phyloP scores from a whole-genome alignment of 2,888 invertebrate species.

The Hemicrepidius hirtus region DNA sequence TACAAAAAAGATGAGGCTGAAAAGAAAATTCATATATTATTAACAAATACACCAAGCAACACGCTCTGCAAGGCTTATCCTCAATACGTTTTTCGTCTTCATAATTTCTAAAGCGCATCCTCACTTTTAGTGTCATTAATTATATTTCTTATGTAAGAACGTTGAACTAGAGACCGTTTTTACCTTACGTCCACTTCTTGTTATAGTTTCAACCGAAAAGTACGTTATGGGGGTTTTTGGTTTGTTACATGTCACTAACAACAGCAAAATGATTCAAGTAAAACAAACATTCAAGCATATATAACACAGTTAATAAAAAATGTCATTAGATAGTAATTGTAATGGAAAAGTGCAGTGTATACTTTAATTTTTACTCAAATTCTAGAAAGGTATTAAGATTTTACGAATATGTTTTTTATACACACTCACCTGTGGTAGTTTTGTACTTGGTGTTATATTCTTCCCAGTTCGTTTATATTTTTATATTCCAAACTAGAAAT shows the following conservation, averaged over 20 bases:
- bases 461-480: no score
- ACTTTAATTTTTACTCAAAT: no score
- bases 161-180: constrained; percentile 32
- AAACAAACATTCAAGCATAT: no score
- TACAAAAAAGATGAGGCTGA: constrained; percentile 9
- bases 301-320: no score
- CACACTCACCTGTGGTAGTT: no score
- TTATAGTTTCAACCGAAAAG: constrained; percentile 10
- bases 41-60: constrained; percentile 31
- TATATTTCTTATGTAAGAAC: constrained; percentile 33
- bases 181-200: constrained; percentile 28
- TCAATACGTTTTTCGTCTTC: constrained; percentile 38
- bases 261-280: background rate
- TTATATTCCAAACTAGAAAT: no score
- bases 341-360: no score
- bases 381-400: no score
- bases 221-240: background rate
- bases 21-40: constrained; percentile 30
- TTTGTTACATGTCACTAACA: background rate
- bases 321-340: no score
- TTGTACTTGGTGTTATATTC: no score
- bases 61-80: constrained; percentile 17
- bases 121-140: constrained; percentile 40
- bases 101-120: constrained; percentile 36
- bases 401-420: no score